Percentiles rank a stretch among this genome's conserved stretches.
Evolutionary conservation across 1,140 invertebrate species (phyloP).

Genomic region (Heliconius melpomene): DNA sequence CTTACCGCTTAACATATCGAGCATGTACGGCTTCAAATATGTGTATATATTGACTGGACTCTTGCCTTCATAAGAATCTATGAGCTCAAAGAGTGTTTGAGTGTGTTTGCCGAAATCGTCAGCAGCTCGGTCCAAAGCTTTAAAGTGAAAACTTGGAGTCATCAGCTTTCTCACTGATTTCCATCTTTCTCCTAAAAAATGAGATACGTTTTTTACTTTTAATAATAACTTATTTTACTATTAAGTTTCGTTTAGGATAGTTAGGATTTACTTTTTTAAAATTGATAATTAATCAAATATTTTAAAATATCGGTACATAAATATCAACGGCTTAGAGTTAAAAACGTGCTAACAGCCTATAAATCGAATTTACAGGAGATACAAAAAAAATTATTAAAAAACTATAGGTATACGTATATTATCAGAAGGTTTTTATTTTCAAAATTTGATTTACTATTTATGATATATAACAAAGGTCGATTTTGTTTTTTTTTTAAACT

Average conservation of each 20-base stretch:
- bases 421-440: no score
- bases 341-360: no score
- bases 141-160: conserved; percentile 52
- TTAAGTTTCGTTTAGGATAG: not conserved
- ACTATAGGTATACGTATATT: no score
- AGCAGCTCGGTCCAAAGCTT: conserved; percentile 47
- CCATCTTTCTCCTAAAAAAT: conserved; percentile 48
- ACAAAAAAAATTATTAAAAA: no score
- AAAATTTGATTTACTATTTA: no score
- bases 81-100: conserved; percentile 43
- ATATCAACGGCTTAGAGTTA: no score
- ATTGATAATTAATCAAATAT: no score
- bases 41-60: conserved; percentile 46
- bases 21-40: conserved; percentile 53
- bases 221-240: not conserved
- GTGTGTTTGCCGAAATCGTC: conserved; percentile 45
- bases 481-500: no score
- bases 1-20: conserved; percentile 53
- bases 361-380: no score
- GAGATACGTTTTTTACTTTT: not conserved
- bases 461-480: no score
- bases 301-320: no score
- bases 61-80: conserved; percentile 41
- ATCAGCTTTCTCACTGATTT: conserved; percentile 49
- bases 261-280: not conserved